These are phyloP conservation scores for Urocyon cinereoargenteus DNA, from an alignment of 2,797 vertebrate genomes.

Conservation along the genomic window DNA sequence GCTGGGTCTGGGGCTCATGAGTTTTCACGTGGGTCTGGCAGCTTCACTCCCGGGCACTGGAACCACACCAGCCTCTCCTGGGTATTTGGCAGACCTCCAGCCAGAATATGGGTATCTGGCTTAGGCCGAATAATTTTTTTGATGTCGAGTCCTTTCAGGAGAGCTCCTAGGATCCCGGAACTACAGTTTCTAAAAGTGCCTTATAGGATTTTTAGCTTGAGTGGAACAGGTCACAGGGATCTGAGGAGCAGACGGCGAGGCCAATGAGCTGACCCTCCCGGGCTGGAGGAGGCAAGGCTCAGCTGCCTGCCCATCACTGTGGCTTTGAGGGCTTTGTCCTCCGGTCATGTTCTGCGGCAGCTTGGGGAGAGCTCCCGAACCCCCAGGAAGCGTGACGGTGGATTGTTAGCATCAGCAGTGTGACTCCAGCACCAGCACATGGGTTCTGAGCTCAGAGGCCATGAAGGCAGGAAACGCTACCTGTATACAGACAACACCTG, in stretches of 20 bases:
- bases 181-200: constrained; percentile 30
- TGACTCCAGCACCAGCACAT: background rate
- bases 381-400: background rate
- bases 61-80: constrained; percentile 4
- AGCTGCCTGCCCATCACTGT: background rate
- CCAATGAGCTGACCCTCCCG: background rate
- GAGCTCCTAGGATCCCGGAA: constrained; percentile 31
- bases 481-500: background rate
- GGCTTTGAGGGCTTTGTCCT: background rate
- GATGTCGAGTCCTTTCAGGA: constrained; percentile 22
- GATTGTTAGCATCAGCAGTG: background rate
- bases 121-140: constrained; percentile 49
- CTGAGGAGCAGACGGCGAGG: background rate
- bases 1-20: no score
- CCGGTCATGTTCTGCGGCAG: background rate
- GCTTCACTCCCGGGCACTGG: background rate
- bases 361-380: background rate
- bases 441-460: background rate
- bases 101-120: constrained; percentile 49
- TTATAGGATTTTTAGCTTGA: constrained; percentile 54
- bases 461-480: background rate
- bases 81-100: constrained; percentile 56
- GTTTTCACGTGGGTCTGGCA: constrained; percentile 36
- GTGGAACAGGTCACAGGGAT: constrained; percentile 51
- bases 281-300: background rate